Conservation (phyloP, 1,140 invertebrate genomes). For the Caenorhabditis latens region DNA sequence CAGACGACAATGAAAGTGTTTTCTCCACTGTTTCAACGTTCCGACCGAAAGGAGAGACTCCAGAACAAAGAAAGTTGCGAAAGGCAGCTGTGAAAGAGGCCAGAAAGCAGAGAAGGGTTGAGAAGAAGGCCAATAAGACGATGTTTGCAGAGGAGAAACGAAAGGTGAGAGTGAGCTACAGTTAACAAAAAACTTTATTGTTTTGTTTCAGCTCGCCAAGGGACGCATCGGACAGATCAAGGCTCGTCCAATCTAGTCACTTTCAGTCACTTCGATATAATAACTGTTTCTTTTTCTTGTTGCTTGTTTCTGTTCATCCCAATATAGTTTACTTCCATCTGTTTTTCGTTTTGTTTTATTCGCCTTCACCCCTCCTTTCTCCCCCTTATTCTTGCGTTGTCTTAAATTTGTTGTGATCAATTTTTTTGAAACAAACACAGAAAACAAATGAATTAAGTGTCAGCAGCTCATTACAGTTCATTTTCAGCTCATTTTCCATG, state of each 20-base stretch:
- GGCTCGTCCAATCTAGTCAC: conserved; percentile 39
- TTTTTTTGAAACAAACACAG: neutral
- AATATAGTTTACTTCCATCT: no score
- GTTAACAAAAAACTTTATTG: neutral
- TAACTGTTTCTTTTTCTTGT: neutral
- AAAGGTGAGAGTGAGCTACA: conserved; percentile 32
- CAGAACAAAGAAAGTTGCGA: no score
- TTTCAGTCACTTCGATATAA: neutral
- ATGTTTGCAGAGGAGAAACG: conserved; percentile 87
- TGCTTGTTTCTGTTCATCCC: no score
- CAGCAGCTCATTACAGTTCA: neutral
- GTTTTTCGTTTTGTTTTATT: no score
- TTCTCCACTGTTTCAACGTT: no score
- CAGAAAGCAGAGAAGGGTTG: no score
- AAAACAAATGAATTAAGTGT: neutral
- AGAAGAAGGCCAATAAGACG: conserved; percentile 77
- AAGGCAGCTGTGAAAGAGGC: no score
- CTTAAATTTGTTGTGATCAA: conserved; percentile 33
- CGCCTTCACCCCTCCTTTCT: no score
- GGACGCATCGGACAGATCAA: conserved; percentile 55
- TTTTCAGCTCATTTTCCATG: no score
- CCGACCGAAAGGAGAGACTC: no score
- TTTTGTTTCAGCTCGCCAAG: conserved; percentile 36
- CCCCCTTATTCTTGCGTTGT: neutral
- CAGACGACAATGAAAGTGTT: no score